phyloP scores from a whole-genome alignment of 2,797 vertebrate species.

The Phoebastria nigripes region DNA sequence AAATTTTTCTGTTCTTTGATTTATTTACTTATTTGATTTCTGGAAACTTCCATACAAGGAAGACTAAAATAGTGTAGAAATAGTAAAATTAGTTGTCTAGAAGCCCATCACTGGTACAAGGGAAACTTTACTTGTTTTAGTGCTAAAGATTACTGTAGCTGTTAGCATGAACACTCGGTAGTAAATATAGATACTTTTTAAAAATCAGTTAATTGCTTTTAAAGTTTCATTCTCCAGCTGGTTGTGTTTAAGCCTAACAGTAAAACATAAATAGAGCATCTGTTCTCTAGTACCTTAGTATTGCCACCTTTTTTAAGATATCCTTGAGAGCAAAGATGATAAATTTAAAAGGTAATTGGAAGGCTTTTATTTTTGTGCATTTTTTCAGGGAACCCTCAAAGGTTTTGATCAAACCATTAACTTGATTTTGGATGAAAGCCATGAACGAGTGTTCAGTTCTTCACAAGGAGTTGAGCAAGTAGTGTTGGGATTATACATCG shows the following conservation, averaged over 20 bases:
- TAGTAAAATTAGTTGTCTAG: not conserved
- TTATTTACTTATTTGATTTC: not conserved
- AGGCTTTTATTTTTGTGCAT: not conserved
- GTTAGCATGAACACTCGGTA: not conserved
- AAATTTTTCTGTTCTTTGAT: not conserved
- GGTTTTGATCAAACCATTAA: constrained; percentile 99
- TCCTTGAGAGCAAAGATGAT: not conserved
- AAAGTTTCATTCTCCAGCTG: not conserved
- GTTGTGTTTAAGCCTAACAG: not conserved
- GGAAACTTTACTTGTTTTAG: not conserved
- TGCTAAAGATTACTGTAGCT: not conserved
- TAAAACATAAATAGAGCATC: not conserved
- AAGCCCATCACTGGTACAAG: not conserved
- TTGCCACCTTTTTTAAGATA: not conserved
- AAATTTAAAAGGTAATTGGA: not conserved
- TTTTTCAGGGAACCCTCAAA: constrained; percentile 90
- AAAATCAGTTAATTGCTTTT: not conserved
- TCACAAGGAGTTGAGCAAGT: constrained; percentile 98
- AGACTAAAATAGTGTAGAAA: not conserved
- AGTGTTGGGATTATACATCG: constrained; percentile 95
- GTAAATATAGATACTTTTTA: not conserved
- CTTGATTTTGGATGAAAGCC: constrained; percentile 97
- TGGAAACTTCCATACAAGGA: not conserved
- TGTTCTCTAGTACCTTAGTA: not conserved
- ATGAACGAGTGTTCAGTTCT: constrained; percentile 97